Base-by-base conservation (phyloP, 2,797 vertebrate genomes). In the Sitta carolinensis region DNA sequence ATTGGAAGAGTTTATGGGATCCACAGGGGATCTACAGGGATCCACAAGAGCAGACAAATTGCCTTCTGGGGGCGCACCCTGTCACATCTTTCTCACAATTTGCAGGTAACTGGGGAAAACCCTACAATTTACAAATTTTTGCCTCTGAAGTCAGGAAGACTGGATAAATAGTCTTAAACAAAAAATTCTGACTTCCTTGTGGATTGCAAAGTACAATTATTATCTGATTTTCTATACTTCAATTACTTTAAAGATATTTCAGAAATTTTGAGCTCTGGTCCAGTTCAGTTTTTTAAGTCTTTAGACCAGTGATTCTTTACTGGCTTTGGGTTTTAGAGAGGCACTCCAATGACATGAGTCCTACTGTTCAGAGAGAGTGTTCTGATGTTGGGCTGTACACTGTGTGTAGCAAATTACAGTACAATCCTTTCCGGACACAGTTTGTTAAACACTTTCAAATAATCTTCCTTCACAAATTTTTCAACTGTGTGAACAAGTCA, bases 271-370 rank as follows among this genome's bases (percentile, higher is more conserved):
- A 72, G 10, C 34, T 68, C 42, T 64, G 13, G 32, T 36, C 8
- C 21, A 20, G 21, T 36, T 67, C 2, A 11, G 4, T 23, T 72
- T 67, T 93, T 84, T 25, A 72, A 68, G 25, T 34, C 73, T n/a
- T 64, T 36, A 82, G 7, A 69, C 5, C 9, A 69, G 10, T 29
- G 9, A 63, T 12, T 47, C 19, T 68, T 72, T 40, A 25, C 8
- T 21, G 5, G 3, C 72, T 77, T 84, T 17, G 9, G 4, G 6
- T 38, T 84, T 82, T 30, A 62, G 38, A 72, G 47, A 54, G 40
- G 25, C 25, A 34, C 16, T 85, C 25, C 40, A 47, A 14, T 17
- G 29, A 62, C 0, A 0, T 21, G 29, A 21, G 5, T 26, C 11
- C 51, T 67, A 26, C 10, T 70, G 27, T 50, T 81, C 79, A 80